Evolutionary conservation across 2,113 vertebrate genomes (phyloP).

Genomic region (Eudyptes chrysolophus): DNA sequence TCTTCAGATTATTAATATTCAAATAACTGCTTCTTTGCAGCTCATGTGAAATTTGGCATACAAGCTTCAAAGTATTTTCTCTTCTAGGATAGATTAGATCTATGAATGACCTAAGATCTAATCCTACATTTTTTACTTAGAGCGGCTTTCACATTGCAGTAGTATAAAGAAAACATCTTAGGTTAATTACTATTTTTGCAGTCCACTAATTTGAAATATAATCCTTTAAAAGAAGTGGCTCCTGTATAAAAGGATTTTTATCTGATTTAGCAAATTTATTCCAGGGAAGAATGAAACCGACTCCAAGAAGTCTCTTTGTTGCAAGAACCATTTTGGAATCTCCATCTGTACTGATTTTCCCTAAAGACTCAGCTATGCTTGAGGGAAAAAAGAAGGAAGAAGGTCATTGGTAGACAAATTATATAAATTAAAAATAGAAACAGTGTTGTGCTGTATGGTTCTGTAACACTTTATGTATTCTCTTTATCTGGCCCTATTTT

Average conservation of each 20-base stretch:
- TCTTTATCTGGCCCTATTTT: slow-evolving; percentile 87
- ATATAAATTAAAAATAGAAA: slow-evolving; percentile 75
- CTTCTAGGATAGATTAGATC: not conserved
- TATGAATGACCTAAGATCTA: not conserved
- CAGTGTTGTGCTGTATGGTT: slow-evolving; percentile 58
- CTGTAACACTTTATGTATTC: slow-evolving; percentile 85
- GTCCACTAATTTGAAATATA: slow-evolving; percentile 56
- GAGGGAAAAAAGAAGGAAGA: slow-evolving; percentile 58
- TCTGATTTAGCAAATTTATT: slow-evolving; percentile 68
- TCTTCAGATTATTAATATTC: not conserved
- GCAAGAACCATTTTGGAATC: slow-evolving; percentile 62
- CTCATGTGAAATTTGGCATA: not conserved
- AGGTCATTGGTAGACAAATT: slow-evolving; percentile 69
- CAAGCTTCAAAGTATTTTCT: slow-evolving; percentile 3
- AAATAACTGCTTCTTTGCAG: not conserved
- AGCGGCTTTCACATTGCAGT: not conserved
- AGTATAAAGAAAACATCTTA: slow-evolving; percentile 37
- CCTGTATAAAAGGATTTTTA: slow-evolving; percentile 52
- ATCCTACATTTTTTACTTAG: slow-evolving; percentile 5
- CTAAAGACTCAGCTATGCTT: slow-evolving; percentile 51
- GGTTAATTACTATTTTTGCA: slow-evolving; percentile 55
- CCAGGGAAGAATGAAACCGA: slow-evolving; percentile 59
- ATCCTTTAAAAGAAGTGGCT: slow-evolving; percentile 37
- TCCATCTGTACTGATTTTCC: slow-evolving; percentile 47
- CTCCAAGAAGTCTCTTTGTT: slow-evolving; percentile 66